Evolutionary conservation across 2,113 vertebrate species (phyloP).

Genomic region (Herpailurus yagouaroundi): DNA sequence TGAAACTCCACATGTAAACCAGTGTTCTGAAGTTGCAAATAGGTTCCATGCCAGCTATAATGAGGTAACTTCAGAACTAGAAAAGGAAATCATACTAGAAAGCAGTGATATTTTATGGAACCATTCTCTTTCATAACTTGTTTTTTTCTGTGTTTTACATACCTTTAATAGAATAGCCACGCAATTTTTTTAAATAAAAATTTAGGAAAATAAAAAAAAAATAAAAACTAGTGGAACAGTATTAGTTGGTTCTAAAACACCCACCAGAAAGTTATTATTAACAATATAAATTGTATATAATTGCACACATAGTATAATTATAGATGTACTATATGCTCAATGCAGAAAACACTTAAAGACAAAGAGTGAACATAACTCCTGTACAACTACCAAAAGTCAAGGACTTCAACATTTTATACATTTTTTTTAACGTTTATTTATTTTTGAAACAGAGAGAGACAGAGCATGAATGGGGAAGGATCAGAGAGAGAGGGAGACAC

Average conservation of each 20-base stretch:
- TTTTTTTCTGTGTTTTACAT: not conserved
- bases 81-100: not conserved
- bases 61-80: not conserved
- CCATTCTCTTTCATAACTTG: not conserved
- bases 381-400: not conserved
- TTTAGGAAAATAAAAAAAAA: not conserved
- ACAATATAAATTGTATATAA: not conserved
- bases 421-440: too few species aligned
- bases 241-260: not conserved
- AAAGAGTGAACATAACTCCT: not conserved
- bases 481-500: too few species aligned
- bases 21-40: constrained; percentile 8
- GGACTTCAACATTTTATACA: too few species aligned
- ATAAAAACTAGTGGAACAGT: not conserved
- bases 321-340: not conserved
- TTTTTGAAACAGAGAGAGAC: too few species aligned
- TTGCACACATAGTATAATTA: not conserved
- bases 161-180: not conserved
- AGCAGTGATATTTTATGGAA: not conserved
- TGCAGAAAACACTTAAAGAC: not conserved
- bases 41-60: not conserved
- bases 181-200: not conserved
- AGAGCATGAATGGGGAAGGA: too few species aligned
- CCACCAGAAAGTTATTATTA: not conserved
- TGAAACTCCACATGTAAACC: constrained; percentile 5